These are phyloP conservation scores for Pongo abelii DNA, from an alignment of 2,113 vertebrate genomes.

Conservation along the genomic window DNA sequence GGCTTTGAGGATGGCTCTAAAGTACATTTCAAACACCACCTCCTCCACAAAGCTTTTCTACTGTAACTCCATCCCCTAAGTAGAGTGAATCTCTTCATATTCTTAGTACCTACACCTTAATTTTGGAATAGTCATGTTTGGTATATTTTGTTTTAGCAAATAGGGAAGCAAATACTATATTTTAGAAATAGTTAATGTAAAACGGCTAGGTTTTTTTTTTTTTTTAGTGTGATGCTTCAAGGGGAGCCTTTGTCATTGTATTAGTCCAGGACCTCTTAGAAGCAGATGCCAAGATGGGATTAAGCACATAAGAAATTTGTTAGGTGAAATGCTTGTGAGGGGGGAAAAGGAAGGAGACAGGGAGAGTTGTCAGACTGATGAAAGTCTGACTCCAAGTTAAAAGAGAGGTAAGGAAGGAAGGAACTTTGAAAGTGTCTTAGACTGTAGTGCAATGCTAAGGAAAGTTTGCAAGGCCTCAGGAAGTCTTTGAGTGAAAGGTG, in stretches of 20 bases:
- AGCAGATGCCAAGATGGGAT: neutral
- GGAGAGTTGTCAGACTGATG: neutral
- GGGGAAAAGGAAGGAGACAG: neutral
- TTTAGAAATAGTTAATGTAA: conserved; percentile 43
- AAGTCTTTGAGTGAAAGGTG: conserved; percentile 36
- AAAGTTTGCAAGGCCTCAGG: neutral
- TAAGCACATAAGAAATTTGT: neutral
- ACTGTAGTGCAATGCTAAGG: neutral
- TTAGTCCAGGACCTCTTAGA: neutral
- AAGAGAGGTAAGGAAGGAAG: conserved; percentile 34
- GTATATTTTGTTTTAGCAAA: neutral
- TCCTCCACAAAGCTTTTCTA: neutral
- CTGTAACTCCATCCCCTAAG: neutral
- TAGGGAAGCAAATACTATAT: neutral
- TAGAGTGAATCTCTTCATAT: conserved; percentile 1
- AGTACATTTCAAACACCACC: neutral
- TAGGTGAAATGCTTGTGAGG: neutral
- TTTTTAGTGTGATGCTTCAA: neutral
- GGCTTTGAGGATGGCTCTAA: neutral
- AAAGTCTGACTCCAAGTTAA: conserved; percentile 22
- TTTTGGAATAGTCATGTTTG: neutral
- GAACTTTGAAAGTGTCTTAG: neutral
- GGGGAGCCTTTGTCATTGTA: neutral
- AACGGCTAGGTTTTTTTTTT: neutral
- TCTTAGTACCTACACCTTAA: neutral